Evolutionary conservation across 2,888 invertebrate species (phyloP), one percentile per base, ranked within the genome.

Genomic region (Thymelicus acteon): DNA sequence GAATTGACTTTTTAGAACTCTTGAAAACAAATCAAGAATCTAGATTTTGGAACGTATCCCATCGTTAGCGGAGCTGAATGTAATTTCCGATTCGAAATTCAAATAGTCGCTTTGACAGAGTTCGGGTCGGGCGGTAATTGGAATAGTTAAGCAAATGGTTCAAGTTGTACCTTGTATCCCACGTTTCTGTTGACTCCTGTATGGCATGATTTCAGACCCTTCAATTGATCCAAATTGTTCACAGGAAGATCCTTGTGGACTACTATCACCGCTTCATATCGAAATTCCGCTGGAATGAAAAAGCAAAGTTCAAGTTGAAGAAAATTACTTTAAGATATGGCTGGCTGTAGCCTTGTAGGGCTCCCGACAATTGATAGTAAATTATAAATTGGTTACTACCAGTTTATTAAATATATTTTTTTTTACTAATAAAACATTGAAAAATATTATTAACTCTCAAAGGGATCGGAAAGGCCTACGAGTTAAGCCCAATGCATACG

Each of bases 141-240:
- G 63, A 47, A 64, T 70, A 68, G 68, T 63, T 69, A 5, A 13
- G 47, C 39, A 19, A 64, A 39, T 47, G 57, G 47, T 37, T 47
- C 6, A 7, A 67, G 19, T 72, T 79, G 80, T 82, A 95, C 95
- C 89, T 97, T 97, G 92, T 98, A 98, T 37, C 98, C 98, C 7
- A 98, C 98, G 81, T 98, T 98, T 74, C 97, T 95, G 68, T 97
- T 97, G 73, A 97, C 96, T 12, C 97, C 97, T 3, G 98, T 97
- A 84, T 98, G 98, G 80, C 98, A 98, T 0, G 98, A 97, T 79
- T 96, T 97, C 63, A 96, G 94, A 0, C 97, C 97, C 75, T 95
- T 95, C 67, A 98, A 90, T 67, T 96, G 96, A 76, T 95, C 94
- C 68, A 97, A 88, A 69, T 92, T 95, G 77, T 94, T 94, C 72